phyloP scores from a whole-genome alignment of 2,113 vertebrate species.

The Nesogale talazaci region DNA sequence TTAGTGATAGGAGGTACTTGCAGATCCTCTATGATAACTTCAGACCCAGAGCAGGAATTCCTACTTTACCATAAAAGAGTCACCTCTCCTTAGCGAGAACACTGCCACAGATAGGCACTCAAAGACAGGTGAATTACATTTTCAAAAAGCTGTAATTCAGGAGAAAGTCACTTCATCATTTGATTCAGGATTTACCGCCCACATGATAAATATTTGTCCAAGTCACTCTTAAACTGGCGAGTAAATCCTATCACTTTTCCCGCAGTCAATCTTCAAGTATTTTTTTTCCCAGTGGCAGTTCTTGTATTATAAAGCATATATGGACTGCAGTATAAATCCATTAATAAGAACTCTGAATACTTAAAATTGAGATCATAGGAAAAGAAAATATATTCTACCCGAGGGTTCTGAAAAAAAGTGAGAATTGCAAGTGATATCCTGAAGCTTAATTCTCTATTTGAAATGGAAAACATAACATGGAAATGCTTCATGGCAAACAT shows the following conservation, averaged over 20 bases:
- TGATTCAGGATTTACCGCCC: no score
- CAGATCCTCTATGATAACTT: background rate
- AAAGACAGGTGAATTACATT: background rate
- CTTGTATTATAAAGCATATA: background rate
- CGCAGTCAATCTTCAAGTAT: no score
- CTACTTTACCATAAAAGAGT: background rate
- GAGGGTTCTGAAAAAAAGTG: background rate
- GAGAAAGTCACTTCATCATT: no score
- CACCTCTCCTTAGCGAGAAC: background rate
- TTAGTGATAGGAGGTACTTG: background rate
- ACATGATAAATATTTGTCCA: no score
- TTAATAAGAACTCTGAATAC: constrained; percentile 4
- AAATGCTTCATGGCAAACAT: constrained; percentile 24
- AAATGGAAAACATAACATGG: background rate
- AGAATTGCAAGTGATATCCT: background rate
- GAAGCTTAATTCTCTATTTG: background rate
- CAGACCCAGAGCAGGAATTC: constrained; percentile 11
- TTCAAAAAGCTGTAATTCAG: background rate
- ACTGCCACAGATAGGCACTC: background rate
- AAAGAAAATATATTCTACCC: background rate
- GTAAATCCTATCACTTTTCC: no score
- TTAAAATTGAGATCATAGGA: background rate
- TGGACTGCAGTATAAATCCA: background rate
- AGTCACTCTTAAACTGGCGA: no score
- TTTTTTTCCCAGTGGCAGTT: no score